These are phyloP conservation scores for Hapalemur alaotrensis DNA, from an alignment of 2,797 vertebrate genomes.

Conservation along the genomic window DNA sequence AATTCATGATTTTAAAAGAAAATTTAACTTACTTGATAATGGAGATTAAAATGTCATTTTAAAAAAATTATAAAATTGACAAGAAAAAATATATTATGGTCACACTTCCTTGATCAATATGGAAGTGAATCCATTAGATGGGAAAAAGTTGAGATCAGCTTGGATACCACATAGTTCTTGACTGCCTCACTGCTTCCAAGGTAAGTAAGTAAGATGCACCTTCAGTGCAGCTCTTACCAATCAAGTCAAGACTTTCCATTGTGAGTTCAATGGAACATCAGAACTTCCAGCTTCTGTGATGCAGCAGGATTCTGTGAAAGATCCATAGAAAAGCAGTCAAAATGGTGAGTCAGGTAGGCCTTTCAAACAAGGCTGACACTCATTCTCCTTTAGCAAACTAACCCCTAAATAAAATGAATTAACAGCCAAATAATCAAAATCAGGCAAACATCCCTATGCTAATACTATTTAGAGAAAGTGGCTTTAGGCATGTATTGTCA, in stretches of 20 bases:
- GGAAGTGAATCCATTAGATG: constrained; percentile 14
- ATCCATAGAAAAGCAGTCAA: constrained; percentile 60
- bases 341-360: not conserved
- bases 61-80: constrained; percentile 44
- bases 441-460: not conserved
- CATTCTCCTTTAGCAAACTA: constrained; percentile 44
- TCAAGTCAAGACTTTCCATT: constrained; percentile 77
- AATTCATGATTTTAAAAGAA: constrained; percentile 52
- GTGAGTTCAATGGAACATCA: constrained; percentile 76
- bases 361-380: constrained; percentile 24
- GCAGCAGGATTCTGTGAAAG: constrained; percentile 73
- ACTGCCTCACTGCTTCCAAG: constrained; percentile 11
- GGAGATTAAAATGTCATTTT: constrained; percentile 45
- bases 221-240: constrained; percentile 68
- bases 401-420: not conserved
- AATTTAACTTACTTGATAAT: constrained; percentile 68
- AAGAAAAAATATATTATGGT: constrained; percentile 41
- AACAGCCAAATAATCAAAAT: constrained; percentile 11
- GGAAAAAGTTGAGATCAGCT: constrained; percentile 28
- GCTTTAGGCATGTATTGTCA: not conserved
- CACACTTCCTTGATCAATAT: constrained; percentile 47
- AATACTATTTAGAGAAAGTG: not conserved
- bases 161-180: not conserved
- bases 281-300: constrained; percentile 69
- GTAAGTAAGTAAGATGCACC: constrained; percentile 6